Percentiles rank a stretch among this genome's conserved stretches.
Conservation (phyloP, 2,888 invertebrate genomes). For the Pristionchus mayeri region DNA sequence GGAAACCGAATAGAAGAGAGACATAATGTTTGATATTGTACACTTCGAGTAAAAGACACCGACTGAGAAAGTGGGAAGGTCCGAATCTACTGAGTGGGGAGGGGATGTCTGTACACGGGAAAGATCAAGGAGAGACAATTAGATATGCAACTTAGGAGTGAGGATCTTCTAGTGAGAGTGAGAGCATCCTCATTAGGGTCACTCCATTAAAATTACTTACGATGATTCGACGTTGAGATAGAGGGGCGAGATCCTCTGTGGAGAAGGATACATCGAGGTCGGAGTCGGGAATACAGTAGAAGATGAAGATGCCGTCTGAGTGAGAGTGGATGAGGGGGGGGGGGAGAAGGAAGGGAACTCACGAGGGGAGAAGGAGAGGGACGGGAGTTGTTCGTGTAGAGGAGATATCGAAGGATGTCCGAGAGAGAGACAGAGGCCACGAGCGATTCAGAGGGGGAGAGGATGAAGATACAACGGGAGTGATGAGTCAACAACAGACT, state of each 20-base stretch:
- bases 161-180: conserved; percentile 6
- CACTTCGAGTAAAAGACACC: conserved; percentile 20
- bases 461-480: conserved; percentile 51
- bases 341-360: not conserved
- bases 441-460: not conserved
- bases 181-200: not conserved
- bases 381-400: conserved; percentile 45
- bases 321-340: not conserved
- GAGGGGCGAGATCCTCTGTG: conserved; percentile 1
- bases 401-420: conserved; percentile 53
- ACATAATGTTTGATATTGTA: no score
- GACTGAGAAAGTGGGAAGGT: conserved; percentile 25
- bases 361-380: conserved; percentile 27
- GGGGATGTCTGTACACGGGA: conserved; percentile 21
- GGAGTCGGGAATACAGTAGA: not conserved
- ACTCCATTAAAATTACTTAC: not conserved
- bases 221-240: conserved; percentile 42
- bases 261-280: conserved; percentile 3
- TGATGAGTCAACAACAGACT: conserved; percentile 48
- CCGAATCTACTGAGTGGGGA: conserved; percentile 4
- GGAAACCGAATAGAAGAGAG: not conserved
- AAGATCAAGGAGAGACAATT: not conserved
- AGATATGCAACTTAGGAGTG: not conserved
- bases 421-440: conserved; percentile 52
- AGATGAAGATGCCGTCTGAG: not conserved